Evolutionary conservation across 1,140 invertebrate genomes (phyloP).

Genomic region (Cydia amplana): DNA sequence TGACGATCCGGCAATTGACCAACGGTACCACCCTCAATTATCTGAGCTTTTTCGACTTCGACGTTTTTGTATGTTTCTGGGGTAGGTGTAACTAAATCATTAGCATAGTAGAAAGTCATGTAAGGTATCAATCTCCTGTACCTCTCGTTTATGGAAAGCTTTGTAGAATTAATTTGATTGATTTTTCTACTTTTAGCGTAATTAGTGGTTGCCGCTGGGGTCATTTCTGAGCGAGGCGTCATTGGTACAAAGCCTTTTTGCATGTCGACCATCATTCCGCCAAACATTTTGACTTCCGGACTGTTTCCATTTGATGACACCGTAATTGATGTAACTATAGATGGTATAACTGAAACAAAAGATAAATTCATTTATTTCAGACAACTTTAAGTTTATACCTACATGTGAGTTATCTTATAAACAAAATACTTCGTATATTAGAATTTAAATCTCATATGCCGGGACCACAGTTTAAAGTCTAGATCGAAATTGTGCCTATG

Average conservation of each 20-base stretch:
- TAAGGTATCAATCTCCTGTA: conserved; percentile 89
- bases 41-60: conserved; percentile 71
- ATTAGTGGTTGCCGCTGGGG: conserved; percentile 39
- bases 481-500: too few relatives aligned
- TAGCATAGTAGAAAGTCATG: conserved; percentile 88
- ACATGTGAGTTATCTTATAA: too few relatives aligned
- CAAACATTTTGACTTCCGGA: conserved; percentile 73
- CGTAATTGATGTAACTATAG: conserved; percentile 62
- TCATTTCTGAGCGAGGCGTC: conserved; percentile 40
- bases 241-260: conserved; percentile 56
- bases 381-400: too few relatives aligned
- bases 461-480: too few relatives aligned
- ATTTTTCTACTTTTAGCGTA: conserved; percentile 44
- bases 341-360: conserved; percentile 70
- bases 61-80: conserved; percentile 59
- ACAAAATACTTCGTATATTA: too few relatives aligned
- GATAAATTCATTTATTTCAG: conserved; percentile 34
- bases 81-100: conserved; percentile 76
- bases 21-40: conserved; percentile 59
- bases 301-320: conserved; percentile 77
- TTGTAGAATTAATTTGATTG: conserved; percentile 52
- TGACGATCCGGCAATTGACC: conserved; percentile 48
- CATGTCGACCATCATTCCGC: conserved; percentile 59
- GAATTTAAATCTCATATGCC: too few relatives aligned
- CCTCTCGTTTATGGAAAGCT: conserved; percentile 80